Evolutionary conservation across 2,113 vertebrate genomes (phyloP).

Genomic region (Protobothrops flavoviridis): DNA sequence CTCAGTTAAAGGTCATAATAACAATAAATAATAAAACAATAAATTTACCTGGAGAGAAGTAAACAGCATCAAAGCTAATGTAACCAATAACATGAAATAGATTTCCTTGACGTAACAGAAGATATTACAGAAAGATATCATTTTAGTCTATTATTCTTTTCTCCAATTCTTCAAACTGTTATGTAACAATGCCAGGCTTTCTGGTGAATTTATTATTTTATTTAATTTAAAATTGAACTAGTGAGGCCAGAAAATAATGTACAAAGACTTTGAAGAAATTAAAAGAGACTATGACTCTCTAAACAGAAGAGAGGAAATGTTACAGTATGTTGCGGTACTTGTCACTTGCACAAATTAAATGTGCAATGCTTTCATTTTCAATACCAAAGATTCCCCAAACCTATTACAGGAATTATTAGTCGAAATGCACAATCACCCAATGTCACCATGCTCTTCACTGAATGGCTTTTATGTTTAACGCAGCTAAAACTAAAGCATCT

Average conservation of each 20-base stretch:
- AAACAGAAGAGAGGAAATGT: not conserved
- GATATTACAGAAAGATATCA: not conserved
- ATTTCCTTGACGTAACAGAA: not conserved
- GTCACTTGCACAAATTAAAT: not conserved
- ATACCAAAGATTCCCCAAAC: not conserved
- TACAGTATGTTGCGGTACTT: not conserved
- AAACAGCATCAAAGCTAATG: not conserved
- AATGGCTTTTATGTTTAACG: slow-evolving; percentile 42
- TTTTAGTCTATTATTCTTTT: not conserved
- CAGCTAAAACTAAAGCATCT: slow-evolving; percentile 15
- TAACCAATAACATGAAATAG: not conserved
- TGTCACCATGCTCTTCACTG: slow-evolving; percentile 52
- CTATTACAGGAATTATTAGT: slow-evolving; percentile 30
- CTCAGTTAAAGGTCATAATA: not conserved
- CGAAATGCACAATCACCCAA: slow-evolving; percentile 48
- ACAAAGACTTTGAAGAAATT: not conserved
- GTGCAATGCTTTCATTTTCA: not conserved
- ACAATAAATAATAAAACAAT: not conserved
- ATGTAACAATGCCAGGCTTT: not conserved
- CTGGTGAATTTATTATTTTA: not conserved
- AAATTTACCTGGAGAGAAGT: not conserved
- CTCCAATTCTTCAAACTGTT: not conserved
- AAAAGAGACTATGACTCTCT: not conserved
- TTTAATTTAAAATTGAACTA: not conserved
- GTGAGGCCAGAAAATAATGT: not conserved